phyloP scores from a whole-genome alignment of 2,113 vertebrate species.

The Hiodon alosoides region DNA sequence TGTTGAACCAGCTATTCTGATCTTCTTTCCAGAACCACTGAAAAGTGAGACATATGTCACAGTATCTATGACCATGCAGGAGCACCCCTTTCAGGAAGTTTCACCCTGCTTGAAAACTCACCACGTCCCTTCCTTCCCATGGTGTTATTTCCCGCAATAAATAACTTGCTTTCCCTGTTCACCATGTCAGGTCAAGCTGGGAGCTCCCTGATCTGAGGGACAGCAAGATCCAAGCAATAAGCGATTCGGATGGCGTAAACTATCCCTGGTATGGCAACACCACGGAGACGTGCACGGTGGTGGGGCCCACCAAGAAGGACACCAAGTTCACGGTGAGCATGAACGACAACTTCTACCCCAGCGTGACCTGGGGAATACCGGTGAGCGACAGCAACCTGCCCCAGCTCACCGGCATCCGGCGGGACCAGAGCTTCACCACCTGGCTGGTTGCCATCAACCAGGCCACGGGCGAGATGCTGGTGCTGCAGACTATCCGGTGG shows the following conservation, averaged over 20 bases:
- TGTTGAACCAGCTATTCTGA: neutral
- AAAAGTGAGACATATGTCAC: no score
- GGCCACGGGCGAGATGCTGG: constrained; percentile 74
- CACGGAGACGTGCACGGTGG: constrained; percentile 87
- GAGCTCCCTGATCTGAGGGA: constrained; percentile 89
- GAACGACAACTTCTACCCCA: constrained; percentile 99
- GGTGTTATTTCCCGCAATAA: neutral
- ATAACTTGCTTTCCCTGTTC: constrained; percentile 16
- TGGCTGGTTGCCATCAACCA: constrained; percentile 95
- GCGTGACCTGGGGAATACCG: constrained; percentile 94
- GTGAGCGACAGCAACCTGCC: constrained; percentile 88
- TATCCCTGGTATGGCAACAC: constrained; percentile 99
- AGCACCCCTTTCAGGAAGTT: neutral
- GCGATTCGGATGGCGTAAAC: constrained; percentile 93
- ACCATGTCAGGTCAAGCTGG: constrained; percentile 85
- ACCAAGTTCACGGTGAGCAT: constrained; percentile 90
- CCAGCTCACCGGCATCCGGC: constrained; percentile 82
- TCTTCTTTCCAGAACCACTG: neutral
- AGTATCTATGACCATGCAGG: no score
- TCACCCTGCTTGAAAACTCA: neutral
- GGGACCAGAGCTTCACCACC: constrained; percentile 95
- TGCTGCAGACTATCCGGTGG: constrained; percentile 90
- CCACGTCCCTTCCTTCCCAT: neutral
- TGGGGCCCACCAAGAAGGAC: constrained; percentile 87
- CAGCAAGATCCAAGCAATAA: constrained; percentile 85